Percentiles rank a stretch among this genome's conserved stretches.
Conservation (phyloP, 2,888 invertebrate species). For the Cryptus armator region DNA sequence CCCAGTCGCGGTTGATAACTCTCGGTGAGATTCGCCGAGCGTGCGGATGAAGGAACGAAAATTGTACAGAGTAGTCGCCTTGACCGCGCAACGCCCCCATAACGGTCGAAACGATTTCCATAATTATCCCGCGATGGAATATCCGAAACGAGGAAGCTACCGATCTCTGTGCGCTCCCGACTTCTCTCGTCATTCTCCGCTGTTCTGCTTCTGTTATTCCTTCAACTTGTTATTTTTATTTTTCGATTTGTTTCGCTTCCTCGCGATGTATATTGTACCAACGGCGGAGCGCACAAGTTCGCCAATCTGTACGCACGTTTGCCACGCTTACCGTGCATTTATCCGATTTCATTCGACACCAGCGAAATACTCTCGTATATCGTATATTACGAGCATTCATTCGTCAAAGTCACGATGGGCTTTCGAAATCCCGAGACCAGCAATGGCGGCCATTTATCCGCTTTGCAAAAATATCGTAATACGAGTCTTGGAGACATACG, state of each 20-base stretch:
- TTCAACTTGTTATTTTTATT: conserved; percentile 13
- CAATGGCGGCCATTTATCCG: background rate
- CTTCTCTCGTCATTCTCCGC: conserved; percentile 13
- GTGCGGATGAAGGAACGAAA: conserved; percentile 70
- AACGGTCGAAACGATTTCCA: conserved; percentile 82
- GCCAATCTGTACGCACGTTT: conserved; percentile 52
- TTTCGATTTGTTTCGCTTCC: conserved; percentile 32
- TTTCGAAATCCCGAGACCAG: background rate
- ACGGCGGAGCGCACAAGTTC: conserved; percentile 30
- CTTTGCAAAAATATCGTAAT: background rate
- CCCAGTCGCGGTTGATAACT: too few species aligned
- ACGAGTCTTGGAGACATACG: background rate
- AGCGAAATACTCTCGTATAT: conserved; percentile 9
- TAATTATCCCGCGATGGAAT: conserved; percentile 76
- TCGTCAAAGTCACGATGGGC: conserved; percentile 18
- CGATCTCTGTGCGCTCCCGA: conserved; percentile 51
- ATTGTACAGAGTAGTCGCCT: conserved; percentile 64
- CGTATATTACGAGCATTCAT: conserved; percentile 31
- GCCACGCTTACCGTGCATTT: conserved; percentile 4
- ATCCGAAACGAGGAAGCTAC: conserved; percentile 73
- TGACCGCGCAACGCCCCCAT: conserved; percentile 78
- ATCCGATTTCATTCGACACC: conserved; percentile 30
- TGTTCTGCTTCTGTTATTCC: conserved; percentile 43
- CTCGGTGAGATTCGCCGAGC: conserved; percentile 48
- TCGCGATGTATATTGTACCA: conserved; percentile 40